These are phyloP conservation scores for Actinemys pallida DNA, from an alignment of 2,113 vertebrate genomes.

Conservation along the genomic window DNA sequence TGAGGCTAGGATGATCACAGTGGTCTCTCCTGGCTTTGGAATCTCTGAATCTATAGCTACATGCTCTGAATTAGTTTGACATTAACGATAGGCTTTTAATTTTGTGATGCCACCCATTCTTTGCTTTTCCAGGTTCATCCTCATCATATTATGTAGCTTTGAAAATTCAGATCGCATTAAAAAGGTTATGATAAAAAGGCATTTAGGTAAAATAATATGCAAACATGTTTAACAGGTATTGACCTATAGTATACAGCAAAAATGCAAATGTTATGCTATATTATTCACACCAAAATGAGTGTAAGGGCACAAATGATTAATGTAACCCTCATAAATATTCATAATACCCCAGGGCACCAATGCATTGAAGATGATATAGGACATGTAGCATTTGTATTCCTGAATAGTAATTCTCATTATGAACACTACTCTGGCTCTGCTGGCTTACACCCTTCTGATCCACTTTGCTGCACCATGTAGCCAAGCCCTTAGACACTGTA, in stretches of 20 bases:
- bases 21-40: neutral
- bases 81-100: neutral
- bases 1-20: too few relatives aligned
- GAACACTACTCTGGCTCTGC: neutral
- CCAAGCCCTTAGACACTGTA: too few relatives aligned
- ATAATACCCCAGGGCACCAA: fast-evolving
- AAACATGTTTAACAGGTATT: neutral
- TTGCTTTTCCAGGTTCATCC: neutral
- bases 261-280: neutral
- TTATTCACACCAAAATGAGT: neutral
- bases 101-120: neutral
- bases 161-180: neutral
- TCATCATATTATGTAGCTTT: neutral
- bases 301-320: fast-evolving
- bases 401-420: neutral
- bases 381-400: fast-evolving
- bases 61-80: neutral
- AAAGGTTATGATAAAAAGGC: neutral
- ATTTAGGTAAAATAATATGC: neutral
- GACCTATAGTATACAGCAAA: neutral
- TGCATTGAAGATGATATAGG: fast-evolving
- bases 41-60: neutral
- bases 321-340: neutral
- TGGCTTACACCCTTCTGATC: neutral
- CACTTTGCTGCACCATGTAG: too few relatives aligned